Evolutionary conservation across 2,888 invertebrate species (phyloP).

Genomic region (Heterodera filipjevi): DNA sequence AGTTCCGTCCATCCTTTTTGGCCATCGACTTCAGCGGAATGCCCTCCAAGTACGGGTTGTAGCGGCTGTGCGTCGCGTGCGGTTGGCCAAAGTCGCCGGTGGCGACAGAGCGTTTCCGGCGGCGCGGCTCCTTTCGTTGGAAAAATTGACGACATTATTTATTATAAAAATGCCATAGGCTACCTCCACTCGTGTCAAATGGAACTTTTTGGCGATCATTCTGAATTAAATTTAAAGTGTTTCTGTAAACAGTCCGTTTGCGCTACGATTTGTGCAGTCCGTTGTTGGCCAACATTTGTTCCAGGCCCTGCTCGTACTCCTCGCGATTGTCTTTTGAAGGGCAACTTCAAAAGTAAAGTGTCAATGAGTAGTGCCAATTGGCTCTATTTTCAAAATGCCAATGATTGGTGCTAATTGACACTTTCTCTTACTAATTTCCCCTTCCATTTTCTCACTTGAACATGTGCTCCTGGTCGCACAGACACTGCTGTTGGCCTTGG

Average conservation of each 20-base stretch:
- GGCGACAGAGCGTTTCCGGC: slow-evolving; percentile 54
- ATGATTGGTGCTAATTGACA: slow-evolving; percentile 3
- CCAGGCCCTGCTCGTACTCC: slow-evolving; percentile 47
- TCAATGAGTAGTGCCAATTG: no score
- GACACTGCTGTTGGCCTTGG: slow-evolving; percentile 88
- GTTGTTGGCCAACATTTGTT: slow-evolving; percentile 58
- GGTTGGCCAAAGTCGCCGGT: slow-evolving; percentile 11
- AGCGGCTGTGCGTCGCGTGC: slow-evolving; percentile 39
- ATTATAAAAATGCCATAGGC: background rate
- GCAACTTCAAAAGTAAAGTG: slow-evolving; percentile 34
- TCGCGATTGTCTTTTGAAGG: slow-evolving; percentile 42
- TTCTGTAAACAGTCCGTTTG: background rate
- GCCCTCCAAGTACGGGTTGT: slow-evolving; percentile 62
- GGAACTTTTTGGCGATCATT: slow-evolving; percentile 65
- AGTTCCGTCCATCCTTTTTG: slow-evolving; percentile 59
- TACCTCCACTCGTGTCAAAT: slow-evolving; percentile 56
- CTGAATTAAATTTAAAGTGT: background rate
- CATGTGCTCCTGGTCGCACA: slow-evolving; percentile 95
- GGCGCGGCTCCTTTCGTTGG: slow-evolving; percentile 50
- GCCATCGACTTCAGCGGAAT: slow-evolving; percentile 58
- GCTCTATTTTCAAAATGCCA: background rate
- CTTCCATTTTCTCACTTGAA: slow-evolving; percentile 54
- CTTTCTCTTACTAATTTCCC: background rate
- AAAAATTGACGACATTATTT: slow-evolving; percentile 19
- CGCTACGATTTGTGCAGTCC: slow-evolving; percentile 54